Evolutionary conservation across 2,888 invertebrate species (phyloP), one percentile per base, ranked within the genome.

Genomic region (Perithous albicinctus): DNA sequence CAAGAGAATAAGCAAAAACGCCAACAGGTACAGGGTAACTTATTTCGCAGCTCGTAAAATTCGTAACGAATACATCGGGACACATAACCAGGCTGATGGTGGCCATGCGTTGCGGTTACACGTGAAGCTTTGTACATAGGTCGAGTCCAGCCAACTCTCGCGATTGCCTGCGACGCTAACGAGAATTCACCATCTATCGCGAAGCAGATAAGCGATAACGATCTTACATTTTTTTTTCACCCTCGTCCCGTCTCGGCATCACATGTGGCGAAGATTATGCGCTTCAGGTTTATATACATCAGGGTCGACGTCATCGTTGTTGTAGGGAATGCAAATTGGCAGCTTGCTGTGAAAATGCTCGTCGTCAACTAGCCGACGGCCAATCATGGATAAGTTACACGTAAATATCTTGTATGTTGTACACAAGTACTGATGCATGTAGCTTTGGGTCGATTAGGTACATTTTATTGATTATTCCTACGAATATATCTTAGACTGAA

Each of bases 1-100:
- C 70, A 79, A 75, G 79, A 82, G 83, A 74, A 78, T 83, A 84
- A 29, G 66, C 54, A 66, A 35, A 38, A 77, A 48, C 74, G 74
- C 56, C 46, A 80, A 73, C 76, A 38, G 48, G 26, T 38, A 75
- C 43, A 66, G 67, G 78, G 75, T 41, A 81, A 83, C 80, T 85
- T 84, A 84, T 84, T 88, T 88, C 87, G 85, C 83, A 83, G 86
- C 85, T 87, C 86, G 85, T 89, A 86, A 88, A 87, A 84, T 84
- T 80, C 83, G 43, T 79, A 78, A 84, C 85, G 87, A 86, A 89
- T 85, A 85, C 85, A 77, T 86, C 75, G 85, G 64, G 12, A 8
- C 10, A 23, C 7, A 20, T 48, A 8, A 18, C 20, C 23, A 15
- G 56, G 51, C 8, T 61, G 66, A 72, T 67, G 54, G 59, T 69